phyloP scores from a whole-genome alignment of 1,140 invertebrate species.

The Sycophila sp. region DNA sequence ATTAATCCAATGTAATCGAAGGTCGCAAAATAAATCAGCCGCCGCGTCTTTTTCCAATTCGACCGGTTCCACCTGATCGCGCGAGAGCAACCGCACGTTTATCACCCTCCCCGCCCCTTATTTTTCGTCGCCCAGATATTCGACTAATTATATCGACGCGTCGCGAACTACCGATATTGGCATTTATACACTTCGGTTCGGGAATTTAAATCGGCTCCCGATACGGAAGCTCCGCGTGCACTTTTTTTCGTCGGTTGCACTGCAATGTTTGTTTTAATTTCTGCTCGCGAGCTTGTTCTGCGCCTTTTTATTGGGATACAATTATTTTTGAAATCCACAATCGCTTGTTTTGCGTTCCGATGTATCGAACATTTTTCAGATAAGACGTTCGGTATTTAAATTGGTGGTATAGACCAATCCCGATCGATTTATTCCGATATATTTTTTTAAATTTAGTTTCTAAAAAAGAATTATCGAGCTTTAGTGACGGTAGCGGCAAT shows the following conservation, averaged over 20 bases:
- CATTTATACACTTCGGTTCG: background rate
- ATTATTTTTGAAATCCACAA: too few relatives aligned
- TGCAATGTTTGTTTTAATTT: too few relatives aligned
- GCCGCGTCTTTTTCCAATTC: background rate
- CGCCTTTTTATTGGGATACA: background rate
- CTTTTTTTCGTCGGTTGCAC: too few relatives aligned
- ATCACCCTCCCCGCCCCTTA: background rate
- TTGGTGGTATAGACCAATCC: too few relatives aligned
- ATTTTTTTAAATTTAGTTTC: too few relatives aligned
- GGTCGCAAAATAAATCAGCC: background rate
- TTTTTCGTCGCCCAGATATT: background rate
- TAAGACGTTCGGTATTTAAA: too few relatives aligned
- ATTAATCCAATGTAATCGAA: background rate
- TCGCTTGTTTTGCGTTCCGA: too few relatives aligned
- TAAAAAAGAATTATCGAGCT: too few relatives aligned
- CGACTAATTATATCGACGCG: conserved; percentile 14
- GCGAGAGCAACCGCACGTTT: background rate
- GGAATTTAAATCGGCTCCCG: background rate
- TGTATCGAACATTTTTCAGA: too few relatives aligned
- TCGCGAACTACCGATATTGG: background rate
- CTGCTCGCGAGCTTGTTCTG: background rate
- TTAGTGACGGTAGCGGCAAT: too few relatives aligned
- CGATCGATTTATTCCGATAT: too few relatives aligned
- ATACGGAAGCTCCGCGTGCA: background rate
- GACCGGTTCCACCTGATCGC: background rate